phyloP scores from a whole-genome alignment of 2,797 vertebrate species.

The Rhyacichthys aspro region DNA sequence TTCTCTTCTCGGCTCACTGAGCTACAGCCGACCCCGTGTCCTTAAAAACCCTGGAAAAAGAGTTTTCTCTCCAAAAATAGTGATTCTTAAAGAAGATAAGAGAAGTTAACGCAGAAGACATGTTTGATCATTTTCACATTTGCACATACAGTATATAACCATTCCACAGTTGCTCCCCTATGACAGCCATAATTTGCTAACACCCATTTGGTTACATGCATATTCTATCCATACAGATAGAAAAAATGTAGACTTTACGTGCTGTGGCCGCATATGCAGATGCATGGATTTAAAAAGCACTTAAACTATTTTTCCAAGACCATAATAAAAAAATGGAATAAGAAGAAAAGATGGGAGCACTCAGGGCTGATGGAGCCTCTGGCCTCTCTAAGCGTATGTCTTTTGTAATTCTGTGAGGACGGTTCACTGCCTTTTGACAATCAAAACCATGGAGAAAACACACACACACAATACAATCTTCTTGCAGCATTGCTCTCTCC shows the following conservation, averaged over 20 bases:
- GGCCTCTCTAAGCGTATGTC: conserved; percentile 74
- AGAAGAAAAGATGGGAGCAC: conserved; percentile 58
- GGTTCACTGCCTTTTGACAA: conserved; percentile 81
- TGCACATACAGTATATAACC: too few species aligned
- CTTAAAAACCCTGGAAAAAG: neutral
- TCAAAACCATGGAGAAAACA: conserved; percentile 62
- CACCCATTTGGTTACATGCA: too few species aligned
- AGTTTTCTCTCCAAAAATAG: neutral
- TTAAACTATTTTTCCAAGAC: conserved; percentile 59
- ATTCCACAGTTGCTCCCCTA: too few species aligned
- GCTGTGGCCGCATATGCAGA: conserved; percentile 36
- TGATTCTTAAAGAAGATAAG: too few species aligned
- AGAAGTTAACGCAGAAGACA: too few species aligned
- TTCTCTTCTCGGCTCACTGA: neutral
- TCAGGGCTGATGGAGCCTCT: conserved; percentile 66
- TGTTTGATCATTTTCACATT: too few species aligned
- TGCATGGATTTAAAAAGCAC: conserved; percentile 63
- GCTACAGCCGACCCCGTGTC: neutral
- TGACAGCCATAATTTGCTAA: too few species aligned
- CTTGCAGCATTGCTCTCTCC: conserved; percentile 60
- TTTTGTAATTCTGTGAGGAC: conserved; percentile 73
- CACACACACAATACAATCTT: conserved; percentile 65
- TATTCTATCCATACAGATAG: too few species aligned
- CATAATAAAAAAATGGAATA: conserved; percentile 60
- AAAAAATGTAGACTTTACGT: conserved; percentile 6